These are phyloP conservation scores for Ahaetulla prasina DNA, from an alignment of 2,113 vertebrate species.

Conservation along the genomic window DNA sequence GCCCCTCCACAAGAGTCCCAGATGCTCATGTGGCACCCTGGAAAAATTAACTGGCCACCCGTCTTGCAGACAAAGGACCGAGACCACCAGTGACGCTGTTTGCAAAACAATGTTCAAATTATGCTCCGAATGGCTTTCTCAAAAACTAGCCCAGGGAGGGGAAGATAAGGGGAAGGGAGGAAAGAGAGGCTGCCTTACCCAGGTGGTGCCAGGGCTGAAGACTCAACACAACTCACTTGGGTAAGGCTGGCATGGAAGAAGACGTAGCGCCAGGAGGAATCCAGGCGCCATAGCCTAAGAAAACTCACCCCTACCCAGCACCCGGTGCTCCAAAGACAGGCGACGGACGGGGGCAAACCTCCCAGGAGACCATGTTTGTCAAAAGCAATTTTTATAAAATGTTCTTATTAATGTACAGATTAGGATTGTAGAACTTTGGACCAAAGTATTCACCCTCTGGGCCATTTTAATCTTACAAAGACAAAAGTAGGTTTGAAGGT, in stretches of 20 bases:
- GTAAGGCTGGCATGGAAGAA: neutral
- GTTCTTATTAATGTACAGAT: neutral
- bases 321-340: neutral
- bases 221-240: neutral
- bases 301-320: fast-evolving
- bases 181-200: neutral
- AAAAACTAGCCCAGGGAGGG: neutral
- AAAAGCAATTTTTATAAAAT: neutral
- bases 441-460: neutral
- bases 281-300: neutral
- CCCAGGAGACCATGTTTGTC: neutral
- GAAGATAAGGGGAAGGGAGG: neutral
- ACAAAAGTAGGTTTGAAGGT: neutral
- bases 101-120: neutral
- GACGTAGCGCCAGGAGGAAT: neutral
- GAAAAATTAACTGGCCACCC: neutral
- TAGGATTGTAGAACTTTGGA: neutral
- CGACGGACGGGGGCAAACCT: fast-evolving
- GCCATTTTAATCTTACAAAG: neutral
- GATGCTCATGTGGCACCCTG: neutral
- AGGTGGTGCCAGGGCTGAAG: neutral
- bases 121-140: neutral
- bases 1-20: neutral
- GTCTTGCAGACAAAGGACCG: neutral
- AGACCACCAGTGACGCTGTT: neutral